Evolutionary conservation across 2,888 invertebrate genomes (phyloP).

Genomic region (Galerucella pusilla): DNA sequence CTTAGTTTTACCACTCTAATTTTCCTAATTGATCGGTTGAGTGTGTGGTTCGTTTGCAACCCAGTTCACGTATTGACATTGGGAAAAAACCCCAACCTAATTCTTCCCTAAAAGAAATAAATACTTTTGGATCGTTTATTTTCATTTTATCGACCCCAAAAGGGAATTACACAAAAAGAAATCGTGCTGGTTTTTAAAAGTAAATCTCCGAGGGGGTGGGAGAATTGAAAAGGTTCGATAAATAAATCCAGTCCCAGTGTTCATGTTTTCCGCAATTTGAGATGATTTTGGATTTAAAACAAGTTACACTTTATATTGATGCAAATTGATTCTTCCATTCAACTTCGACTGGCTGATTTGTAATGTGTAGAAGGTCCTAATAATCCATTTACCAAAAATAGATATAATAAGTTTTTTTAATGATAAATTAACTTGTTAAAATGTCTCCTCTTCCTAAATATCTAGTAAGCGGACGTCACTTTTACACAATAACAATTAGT

Average conservation of each 20-base stretch:
- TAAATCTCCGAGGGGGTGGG: neutral
- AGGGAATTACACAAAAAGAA: slow-evolving; percentile 2
- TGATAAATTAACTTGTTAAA: too few relatives aligned
- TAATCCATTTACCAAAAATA: too few relatives aligned
- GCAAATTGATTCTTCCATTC: too few relatives aligned
- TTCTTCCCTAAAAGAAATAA: slow-evolving; percentile 11
- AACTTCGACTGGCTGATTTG: too few relatives aligned
- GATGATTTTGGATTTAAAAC: neutral
- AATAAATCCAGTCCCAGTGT: neutral
- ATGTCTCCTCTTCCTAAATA: too few relatives aligned
- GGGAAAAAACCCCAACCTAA: slow-evolving; percentile 7
- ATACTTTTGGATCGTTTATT: slow-evolving; percentile 13
- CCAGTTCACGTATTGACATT: slow-evolving; percentile 15
- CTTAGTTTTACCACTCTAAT: slow-evolving; percentile 13
- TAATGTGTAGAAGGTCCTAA: too few relatives aligned
- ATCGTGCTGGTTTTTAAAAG: slow-evolving; percentile 13
- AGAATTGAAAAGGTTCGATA: slow-evolving; percentile 8
- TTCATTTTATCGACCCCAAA: slow-evolving; percentile 16
- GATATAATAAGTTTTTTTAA: too few relatives aligned
- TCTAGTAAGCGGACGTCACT: too few relatives aligned
- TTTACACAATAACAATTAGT: too few relatives aligned
- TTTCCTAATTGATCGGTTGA: slow-evolving; percentile 18
- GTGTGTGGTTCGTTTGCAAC: slow-evolving; percentile 8
- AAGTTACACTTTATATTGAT: neutral
- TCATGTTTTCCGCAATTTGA: neutral